Percentiles rank a stretch among this genome's conserved stretches.
Conservation (phyloP, 1,140 invertebrate genomes). For the Drosophila rhopaloa region DNA sequence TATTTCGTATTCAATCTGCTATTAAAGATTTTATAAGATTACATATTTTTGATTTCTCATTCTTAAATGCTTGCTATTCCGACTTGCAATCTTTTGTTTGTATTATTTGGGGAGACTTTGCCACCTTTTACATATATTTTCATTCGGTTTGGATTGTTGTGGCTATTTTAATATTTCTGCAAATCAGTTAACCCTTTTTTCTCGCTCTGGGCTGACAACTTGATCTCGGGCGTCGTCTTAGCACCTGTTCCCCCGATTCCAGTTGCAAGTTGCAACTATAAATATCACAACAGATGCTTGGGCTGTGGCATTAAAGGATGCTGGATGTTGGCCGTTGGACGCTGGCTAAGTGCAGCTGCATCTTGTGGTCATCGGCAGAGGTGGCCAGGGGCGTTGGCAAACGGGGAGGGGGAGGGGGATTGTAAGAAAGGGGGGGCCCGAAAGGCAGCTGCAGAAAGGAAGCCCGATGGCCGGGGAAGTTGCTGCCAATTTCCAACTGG, state of each 20-base stretch:
- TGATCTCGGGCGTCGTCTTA: constrained; percentile 58
- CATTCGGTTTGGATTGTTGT: not conserved
- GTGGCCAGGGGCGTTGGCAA: constrained; percentile 6
- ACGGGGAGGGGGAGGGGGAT: not conserved
- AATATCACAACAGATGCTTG: constrained; percentile 78
- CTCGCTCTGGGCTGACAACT: constrained; percentile 1
- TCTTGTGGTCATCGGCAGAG: constrained; percentile 55
- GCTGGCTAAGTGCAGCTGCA: constrained; percentile 41
- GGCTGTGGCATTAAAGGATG: constrained; percentile 80
- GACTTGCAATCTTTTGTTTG: no score
- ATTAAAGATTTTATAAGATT: no score
- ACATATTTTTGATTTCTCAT: no score
- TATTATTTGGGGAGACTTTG: no score
- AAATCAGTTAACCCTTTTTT: constrained; percentile 7
- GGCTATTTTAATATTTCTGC: not conserved
- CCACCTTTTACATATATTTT: no score
- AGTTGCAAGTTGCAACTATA: constrained; percentile 72
- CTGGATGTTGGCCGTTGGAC: constrained; percentile 36
- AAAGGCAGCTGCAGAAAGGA: constrained; percentile 68
- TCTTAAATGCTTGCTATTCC: no score
- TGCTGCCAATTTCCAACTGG: constrained; percentile 30
- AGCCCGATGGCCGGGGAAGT: constrained; percentile 76
- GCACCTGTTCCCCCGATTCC: constrained; percentile 70
- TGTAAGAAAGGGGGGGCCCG: not conserved
- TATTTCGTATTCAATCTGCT: no score